Conservation (phyloP, 2,797 vertebrate genomes). For the Smutsia temminckii region DNA sequence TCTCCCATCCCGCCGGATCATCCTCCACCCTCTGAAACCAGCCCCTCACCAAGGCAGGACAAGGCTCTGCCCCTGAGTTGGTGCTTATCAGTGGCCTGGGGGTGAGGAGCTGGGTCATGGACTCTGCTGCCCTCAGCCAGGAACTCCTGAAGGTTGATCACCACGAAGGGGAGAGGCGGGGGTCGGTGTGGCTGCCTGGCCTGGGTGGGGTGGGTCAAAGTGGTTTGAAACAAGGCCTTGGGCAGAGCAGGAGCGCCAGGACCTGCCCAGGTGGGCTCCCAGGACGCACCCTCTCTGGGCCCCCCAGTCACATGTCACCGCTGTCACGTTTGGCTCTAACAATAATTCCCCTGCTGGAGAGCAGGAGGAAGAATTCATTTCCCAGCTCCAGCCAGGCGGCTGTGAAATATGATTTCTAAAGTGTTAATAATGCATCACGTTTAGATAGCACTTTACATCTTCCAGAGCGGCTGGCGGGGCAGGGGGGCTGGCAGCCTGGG, state of each 20-base stretch:
- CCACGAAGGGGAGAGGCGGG: background rate
- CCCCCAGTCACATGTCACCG: conserved; percentile 30
- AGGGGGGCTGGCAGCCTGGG: background rate
- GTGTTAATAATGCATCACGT: conserved; percentile 77
- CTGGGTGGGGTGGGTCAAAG: background rate
- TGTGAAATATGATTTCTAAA: conserved; percentile 80
- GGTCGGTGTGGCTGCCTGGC: background rate
- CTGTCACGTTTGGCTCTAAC: conserved; percentile 64
- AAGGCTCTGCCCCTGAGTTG: background rate
- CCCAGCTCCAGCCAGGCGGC: conserved; percentile 65
- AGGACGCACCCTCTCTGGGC: background rate
- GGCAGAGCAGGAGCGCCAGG: background rate
- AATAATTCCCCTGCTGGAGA: conserved; percentile 66
- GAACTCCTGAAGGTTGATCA: background rate
- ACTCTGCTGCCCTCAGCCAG: background rate
- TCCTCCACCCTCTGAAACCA: background rate
- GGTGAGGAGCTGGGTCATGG: background rate
- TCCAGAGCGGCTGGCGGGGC: conserved; percentile 60
- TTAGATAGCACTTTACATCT: conserved; percentile 74
- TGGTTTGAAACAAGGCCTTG: background rate
- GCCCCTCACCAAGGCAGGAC: background rate
- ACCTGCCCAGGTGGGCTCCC: background rate
- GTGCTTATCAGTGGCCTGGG: background rate
- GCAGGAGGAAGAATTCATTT: conserved; percentile 70
- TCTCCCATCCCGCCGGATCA: background rate